phyloP scores from a whole-genome alignment of 2,113 vertebrate species.

The Puffinus mauretanicus region DNA sequence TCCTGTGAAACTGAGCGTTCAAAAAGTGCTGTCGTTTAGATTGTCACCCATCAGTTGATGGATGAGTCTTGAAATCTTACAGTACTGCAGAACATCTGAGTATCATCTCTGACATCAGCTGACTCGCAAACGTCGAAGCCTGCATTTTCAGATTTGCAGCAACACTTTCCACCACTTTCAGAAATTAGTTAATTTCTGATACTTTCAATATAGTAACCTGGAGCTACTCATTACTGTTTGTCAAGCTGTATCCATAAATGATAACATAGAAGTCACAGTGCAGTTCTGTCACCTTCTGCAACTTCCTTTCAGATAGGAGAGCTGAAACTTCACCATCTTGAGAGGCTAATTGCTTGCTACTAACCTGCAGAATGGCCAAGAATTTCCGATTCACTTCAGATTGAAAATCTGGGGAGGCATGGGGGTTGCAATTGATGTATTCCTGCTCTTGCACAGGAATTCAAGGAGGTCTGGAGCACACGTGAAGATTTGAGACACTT shows the following conservation, averaged over 20 bases:
- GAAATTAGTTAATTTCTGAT: neutral
- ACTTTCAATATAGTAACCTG: neutral
- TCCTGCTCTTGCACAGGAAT: neutral
- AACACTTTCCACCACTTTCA: neutral
- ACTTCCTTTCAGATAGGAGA: neutral
- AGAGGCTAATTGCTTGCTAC: neutral
- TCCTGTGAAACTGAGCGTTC: neutral
- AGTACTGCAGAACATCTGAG: neutral
- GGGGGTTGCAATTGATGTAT: neutral
- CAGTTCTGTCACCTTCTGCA: neutral
- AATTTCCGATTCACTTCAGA: neutral
- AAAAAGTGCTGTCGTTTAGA: neutral
- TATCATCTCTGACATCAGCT: neutral
- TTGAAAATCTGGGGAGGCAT: neutral
- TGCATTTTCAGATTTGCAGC: neutral
- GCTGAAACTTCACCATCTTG: neutral
- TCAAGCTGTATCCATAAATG: neutral
- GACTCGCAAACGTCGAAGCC: neutral
- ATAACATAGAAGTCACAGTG: neutral
- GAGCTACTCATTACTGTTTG: neutral
- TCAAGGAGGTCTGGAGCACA: neutral
- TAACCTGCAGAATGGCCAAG: neutral
- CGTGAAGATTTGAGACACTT: neutral
- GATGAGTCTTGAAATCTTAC: neutral
- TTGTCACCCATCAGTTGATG: neutral